These are phyloP conservation scores for Strix aluco DNA, from an alignment of 2,113 vertebrate species.

Conservation along the genomic window DNA sequence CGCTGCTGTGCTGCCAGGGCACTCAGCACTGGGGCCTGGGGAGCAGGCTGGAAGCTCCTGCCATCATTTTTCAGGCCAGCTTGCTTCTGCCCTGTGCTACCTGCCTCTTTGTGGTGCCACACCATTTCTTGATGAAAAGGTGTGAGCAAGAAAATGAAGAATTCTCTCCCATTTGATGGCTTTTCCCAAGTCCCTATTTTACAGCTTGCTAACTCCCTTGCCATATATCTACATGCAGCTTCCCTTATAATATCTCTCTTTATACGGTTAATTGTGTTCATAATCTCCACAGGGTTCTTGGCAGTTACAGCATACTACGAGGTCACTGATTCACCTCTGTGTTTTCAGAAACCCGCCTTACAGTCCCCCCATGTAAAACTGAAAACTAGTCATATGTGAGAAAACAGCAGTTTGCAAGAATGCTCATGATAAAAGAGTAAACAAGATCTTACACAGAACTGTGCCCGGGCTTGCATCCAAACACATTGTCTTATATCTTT, in stretches of 20 bases:
- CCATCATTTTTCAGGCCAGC: background rate
- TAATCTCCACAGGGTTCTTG: background rate
- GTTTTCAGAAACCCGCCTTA: background rate
- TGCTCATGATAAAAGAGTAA: background rate
- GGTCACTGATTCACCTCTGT: background rate
- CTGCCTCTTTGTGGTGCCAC: rapidly evolving
- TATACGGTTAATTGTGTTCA: background rate
- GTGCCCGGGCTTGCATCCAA: background rate
- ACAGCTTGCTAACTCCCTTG: background rate
- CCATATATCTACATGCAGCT: background rate
- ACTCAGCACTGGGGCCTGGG: background rate
- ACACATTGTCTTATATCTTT: background rate
- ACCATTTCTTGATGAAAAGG: background rate
- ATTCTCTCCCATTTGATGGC: background rate
- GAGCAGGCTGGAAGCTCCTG: background rate
- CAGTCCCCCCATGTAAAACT: background rate
- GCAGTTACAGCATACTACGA: background rate
- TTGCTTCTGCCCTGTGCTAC: background rate
- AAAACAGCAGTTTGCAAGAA: background rate
- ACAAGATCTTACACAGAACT: background rate
- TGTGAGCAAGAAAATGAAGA: background rate
- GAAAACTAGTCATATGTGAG: background rate
- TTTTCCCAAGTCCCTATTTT: background rate
- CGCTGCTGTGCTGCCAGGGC: background rate
- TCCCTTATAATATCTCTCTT: background rate